These are phyloP conservation scores for Herminia tarsipennalis DNA, from an alignment of 2,888 invertebrate genomes.

Conservation along the genomic window DNA sequence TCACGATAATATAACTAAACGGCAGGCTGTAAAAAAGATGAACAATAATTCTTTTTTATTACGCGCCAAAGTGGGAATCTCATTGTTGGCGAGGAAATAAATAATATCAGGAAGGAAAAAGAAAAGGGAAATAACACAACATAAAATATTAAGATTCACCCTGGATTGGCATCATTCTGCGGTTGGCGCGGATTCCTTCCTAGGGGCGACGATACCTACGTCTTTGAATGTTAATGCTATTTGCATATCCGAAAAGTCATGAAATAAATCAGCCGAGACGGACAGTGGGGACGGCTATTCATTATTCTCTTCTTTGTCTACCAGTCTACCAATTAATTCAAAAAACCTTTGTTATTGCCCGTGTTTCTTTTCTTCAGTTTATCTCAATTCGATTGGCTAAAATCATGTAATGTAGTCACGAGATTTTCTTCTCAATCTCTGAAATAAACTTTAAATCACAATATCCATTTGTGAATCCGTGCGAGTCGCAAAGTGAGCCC, in stretches of 20 bases:
- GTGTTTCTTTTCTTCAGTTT: slow-evolving; percentile 25
- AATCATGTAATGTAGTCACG: slow-evolving; percentile 17
- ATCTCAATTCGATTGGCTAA: slow-evolving; percentile 18
- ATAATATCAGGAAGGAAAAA: slow-evolving; percentile 83
- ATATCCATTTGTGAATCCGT: slow-evolving; percentile 66
- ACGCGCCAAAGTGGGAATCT: slow-evolving; percentile 85
- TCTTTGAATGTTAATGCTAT: slow-evolving; percentile 85
- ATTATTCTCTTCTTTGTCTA: slow-evolving; percentile 77
- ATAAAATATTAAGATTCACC: slow-evolving; percentile 85
- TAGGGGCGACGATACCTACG: slow-evolving; percentile 73
- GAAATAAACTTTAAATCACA: slow-evolving; percentile 71
- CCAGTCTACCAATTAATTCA: slow-evolving; percentile 75
- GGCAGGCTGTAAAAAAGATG: slow-evolving; percentile 80
- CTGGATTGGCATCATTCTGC: slow-evolving; percentile 84
- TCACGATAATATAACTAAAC: slow-evolving; percentile 79
- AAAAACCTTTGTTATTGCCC: slow-evolving; percentile 57
- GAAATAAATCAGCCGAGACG: slow-evolving; percentile 85
- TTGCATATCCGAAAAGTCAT: slow-evolving; percentile 85
- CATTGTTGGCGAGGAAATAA: slow-evolving; percentile 84
- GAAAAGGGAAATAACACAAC: slow-evolving; percentile 84
- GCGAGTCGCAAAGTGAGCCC: slow-evolving; percentile 60
- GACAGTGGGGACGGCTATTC: slow-evolving; percentile 80
- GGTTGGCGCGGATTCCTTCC: slow-evolving; percentile 78
- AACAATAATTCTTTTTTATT: slow-evolving; percentile 86
- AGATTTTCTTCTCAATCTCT: slow-evolving; percentile 52